Evolutionary conservation across 2,888 invertebrate genomes (phyloP).

Genomic region (Rhogogaster chlorosoma): DNA sequence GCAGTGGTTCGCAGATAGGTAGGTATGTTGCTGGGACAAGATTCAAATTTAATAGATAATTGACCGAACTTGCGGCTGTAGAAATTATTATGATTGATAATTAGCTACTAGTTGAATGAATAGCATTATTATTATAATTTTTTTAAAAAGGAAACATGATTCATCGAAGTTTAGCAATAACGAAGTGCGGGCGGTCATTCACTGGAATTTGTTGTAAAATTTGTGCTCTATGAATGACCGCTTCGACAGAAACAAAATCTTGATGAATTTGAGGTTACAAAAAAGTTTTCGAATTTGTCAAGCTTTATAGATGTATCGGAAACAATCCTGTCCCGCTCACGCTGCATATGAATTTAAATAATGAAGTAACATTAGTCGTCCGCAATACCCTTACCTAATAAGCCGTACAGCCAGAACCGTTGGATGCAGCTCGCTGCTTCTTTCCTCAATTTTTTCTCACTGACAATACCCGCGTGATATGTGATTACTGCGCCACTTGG

Average conservation of each 20-base stretch:
- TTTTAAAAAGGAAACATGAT: slow-evolving; percentile 3
- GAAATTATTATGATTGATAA: slow-evolving; percentile 4
- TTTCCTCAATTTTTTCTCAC: slow-evolving; percentile 9
- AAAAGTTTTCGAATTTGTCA: neutral
- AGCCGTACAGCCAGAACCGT: neutral
- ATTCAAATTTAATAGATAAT: neutral
- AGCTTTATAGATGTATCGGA: neutral
- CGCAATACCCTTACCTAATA: neutral
- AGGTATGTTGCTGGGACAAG: neutral
- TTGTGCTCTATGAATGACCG: neutral
- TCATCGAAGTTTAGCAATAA: neutral
- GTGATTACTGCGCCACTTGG: no score
- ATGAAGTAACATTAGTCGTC: slow-evolving; percentile 3
- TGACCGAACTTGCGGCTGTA: slow-evolving; percentile 3
- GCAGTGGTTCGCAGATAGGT: neutral
- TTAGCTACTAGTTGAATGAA: neutral
- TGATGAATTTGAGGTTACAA: neutral
- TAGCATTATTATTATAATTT: neutral
- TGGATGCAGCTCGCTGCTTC: neutral
- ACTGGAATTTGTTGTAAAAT: neutral
- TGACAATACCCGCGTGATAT: no score
- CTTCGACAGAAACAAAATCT: neutral
- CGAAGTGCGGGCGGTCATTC: neutral
- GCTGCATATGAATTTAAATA: no score
- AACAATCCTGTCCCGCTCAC: neutral